Percentiles rank a stretch among this genome's conserved stretches.
Evolutionary conservation across 2,113 vertebrate species (phyloP).

Genomic region (Megaceryle torquata): DNA sequence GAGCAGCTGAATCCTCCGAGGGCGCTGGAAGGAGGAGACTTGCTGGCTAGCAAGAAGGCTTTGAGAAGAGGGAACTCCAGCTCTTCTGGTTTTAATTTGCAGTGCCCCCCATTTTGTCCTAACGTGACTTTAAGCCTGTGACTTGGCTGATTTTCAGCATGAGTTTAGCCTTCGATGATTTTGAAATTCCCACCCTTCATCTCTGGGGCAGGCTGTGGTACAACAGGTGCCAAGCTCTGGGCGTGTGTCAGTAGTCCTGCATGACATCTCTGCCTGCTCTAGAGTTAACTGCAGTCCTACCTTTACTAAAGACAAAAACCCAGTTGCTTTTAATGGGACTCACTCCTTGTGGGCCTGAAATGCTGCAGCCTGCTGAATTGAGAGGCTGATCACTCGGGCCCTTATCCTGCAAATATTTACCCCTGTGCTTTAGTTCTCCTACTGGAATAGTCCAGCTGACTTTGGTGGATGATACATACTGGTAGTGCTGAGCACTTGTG

Average conservation of each 20-base stretch:
- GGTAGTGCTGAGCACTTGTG: not conserved
- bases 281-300: not conserved
- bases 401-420: slow-evolving; percentile 2
- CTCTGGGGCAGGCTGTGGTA: not conserved
- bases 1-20: not conserved
- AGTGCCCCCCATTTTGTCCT: not conserved
- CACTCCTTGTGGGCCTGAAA: not conserved
- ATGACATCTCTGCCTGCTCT: not conserved
- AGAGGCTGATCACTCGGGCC: not conserved
- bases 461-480: not conserved
- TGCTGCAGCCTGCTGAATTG: not conserved
- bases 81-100: not conserved
- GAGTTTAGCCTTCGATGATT: slow-evolving; percentile 11
- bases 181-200: not conserved
- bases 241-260: not conserved
- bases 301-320: slow-evolving; percentile 8
- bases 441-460: not conserved
- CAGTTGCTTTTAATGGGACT: not conserved
- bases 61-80: not conserved
- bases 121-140: not conserved
- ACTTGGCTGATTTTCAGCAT: not conserved
- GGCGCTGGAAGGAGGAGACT: not conserved
- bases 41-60: not conserved
- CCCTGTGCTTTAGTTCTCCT: not conserved
- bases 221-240: not conserved